Percentiles rank a stretch among this genome's conserved stretches.
Conservation (phyloP, 2,888 invertebrate species). For the Protophormia terraenovae region DNA sequence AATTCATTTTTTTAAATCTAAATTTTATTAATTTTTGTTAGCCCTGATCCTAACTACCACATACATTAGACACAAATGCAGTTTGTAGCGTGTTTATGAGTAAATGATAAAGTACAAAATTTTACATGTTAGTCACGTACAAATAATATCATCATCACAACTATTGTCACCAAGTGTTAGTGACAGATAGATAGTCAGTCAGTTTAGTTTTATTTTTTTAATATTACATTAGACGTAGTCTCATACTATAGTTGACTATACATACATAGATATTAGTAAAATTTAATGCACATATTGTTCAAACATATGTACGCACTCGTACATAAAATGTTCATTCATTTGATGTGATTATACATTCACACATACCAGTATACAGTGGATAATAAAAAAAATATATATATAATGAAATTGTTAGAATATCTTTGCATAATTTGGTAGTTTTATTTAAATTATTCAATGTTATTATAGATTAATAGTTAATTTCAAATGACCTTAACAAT, state of each 20-base stretch:
- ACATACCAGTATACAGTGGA: background rate
- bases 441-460: too few species aligned
- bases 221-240: background rate
- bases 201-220: background rate
- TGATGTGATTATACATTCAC: background rate
- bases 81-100: background rate
- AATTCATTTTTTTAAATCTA: too few species aligned
- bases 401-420: background rate
- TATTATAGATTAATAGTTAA: too few species aligned
- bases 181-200: constrained; percentile 59
- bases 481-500: too few species aligned
- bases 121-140: constrained; percentile 70
- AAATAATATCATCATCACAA: constrained; percentile 68
- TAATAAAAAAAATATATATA: background rate
- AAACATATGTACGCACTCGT: background rate
- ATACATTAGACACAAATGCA: background rate
- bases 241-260: too few species aligned
- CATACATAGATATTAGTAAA: background rate
- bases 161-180: constrained; percentile 64
- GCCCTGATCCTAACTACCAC: too few species aligned
- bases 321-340: background rate
- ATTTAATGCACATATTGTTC: background rate
- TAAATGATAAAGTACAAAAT: background rate
- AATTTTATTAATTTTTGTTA: too few species aligned
- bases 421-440: background rate